Conservation (phyloP, 2,797 vertebrate species). For the Centroberyx gerrardi region DNA sequence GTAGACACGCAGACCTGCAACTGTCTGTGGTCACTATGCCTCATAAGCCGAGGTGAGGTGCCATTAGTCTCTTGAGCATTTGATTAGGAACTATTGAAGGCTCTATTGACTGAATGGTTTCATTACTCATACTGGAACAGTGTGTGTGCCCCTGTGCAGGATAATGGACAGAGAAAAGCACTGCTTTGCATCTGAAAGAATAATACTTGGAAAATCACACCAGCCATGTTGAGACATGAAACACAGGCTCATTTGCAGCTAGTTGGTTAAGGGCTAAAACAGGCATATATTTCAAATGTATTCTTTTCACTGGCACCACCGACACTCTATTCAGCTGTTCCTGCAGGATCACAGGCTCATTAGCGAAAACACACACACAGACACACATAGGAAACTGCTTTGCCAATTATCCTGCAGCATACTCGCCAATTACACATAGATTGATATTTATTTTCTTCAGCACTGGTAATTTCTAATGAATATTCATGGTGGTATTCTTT, state of each 20-base stretch:
- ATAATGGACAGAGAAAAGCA: constrained; percentile 17
- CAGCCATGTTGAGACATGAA: constrained; percentile 37
- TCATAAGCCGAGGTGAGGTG: background rate
- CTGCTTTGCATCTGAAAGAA: constrained; percentile 51
- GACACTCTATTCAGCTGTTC: background rate
- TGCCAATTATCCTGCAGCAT: constrained; percentile 63
- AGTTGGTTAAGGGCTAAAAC: background rate
- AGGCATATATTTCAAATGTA: constrained; percentile 24
- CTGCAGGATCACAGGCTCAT: constrained; percentile 9
- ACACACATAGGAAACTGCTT: constrained; percentile 23
- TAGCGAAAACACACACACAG: background rate
- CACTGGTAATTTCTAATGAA: constrained; percentile 69
- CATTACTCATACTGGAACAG: constrained; percentile 8
- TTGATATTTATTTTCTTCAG: constrained; percentile 61
- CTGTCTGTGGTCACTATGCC: background rate
- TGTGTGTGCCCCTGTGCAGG: constrained; percentile 7
- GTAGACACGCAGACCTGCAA: background rate
- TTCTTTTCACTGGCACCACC: constrained; percentile 1
- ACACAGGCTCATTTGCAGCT: constrained; percentile 40
- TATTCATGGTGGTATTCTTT: constrained; percentile 69
- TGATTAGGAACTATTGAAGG: constrained; percentile 39
- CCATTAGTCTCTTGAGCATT: constrained; percentile 30
- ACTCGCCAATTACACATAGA: constrained; percentile 50
- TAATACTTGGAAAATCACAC: constrained; percentile 8
- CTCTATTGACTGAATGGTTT: constrained; percentile 30